Base-by-base conservation (phyloP, 2,113 vertebrate genomes). In the Hystrix cristata region DNA sequence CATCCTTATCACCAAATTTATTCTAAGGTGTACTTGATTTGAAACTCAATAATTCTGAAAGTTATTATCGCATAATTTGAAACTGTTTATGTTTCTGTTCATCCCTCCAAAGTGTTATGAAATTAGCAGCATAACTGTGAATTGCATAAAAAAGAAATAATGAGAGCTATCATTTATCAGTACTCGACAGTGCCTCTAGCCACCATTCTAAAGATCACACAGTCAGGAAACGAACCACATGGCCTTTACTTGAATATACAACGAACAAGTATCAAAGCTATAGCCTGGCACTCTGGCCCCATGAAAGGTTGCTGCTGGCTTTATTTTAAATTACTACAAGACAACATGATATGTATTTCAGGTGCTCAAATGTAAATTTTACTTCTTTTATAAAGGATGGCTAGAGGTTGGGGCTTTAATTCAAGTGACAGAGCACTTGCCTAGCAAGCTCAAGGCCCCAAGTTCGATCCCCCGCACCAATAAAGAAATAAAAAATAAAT, bases 361-460 rank as follows among this genome's bases (percentile, higher is more conserved):
- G 27, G 67, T 69, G 15, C 23, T 57, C 21, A 67, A 57, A 21
- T 46, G 2, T 48, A 92, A 69, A 71, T 79, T 27, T 13, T 83
- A n/a, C 7, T 11, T 94, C 27, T 46, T 87, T 83, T 92, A 74
- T 69, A 82, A 92, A 91, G 95, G 80, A 92, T 88, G 34, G 23
- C 34, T 87, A n/a, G 27, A 60, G 38, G 38, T 38, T 38, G 38
- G 38, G 38, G 38, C 38, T 38, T 38, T 38, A 38, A 2, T 38
- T 38, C 38, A 38, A 38, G 38, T 38, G 38, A 2, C 2, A 38
- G 38, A 38, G 38, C 38, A 38, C 38, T 38, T 38, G 38, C 38
- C 38, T 38, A 38, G 38, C 2, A 38, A 38, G 38, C 38, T 2
- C 38, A 38, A 38, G 38, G 38, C 38, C 38, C 38, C 38, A 38